These are phyloP conservation scores for Lepidochrysops patricia DNA, from an alignment of 2,888 invertebrate species.

Conservation along the genomic window DNA sequence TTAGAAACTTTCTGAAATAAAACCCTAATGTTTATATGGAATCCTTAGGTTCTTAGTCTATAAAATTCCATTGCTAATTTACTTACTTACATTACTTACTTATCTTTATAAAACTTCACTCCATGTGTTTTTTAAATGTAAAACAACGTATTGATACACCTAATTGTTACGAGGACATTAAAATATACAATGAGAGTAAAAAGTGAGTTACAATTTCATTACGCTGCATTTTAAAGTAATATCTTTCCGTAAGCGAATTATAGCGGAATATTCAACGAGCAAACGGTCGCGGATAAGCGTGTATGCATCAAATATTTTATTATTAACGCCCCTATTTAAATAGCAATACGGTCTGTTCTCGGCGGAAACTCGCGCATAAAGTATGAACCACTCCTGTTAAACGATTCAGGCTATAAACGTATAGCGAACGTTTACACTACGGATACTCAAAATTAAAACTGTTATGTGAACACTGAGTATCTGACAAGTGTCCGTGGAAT, in stretches of 20 bases:
- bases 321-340: constrained; percentile 47
- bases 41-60: not conserved
- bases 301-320: constrained; percentile 43
- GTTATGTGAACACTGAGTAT: constrained; percentile 24
- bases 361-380: constrained; percentile 41
- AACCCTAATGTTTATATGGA: no score
- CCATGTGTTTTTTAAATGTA: no score
- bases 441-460: constrained; percentile 33
- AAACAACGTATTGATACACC: not conserved
- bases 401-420: constrained; percentile 33
- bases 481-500: constrained; percentile 22
- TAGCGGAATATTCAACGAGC: constrained; percentile 49
- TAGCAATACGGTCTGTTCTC: constrained; percentile 41
- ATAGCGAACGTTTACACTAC: constrained; percentile 29
- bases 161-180: constrained; percentile 10
- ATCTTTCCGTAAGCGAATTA: constrained; percentile 42
- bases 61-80: no score
- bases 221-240: constrained; percentile 38
- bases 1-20: no score
- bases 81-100: not conserved
- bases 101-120: no score
- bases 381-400: constrained; percentile 36
- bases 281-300: constrained; percentile 39
- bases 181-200: constrained; percentile 20
- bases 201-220: constrained; percentile 33